Percentiles rank a stretch among this genome's conserved stretches.
Conservation (phyloP, 1,140 invertebrate species). For the Aphaenogaster ashmeadi region DNA sequence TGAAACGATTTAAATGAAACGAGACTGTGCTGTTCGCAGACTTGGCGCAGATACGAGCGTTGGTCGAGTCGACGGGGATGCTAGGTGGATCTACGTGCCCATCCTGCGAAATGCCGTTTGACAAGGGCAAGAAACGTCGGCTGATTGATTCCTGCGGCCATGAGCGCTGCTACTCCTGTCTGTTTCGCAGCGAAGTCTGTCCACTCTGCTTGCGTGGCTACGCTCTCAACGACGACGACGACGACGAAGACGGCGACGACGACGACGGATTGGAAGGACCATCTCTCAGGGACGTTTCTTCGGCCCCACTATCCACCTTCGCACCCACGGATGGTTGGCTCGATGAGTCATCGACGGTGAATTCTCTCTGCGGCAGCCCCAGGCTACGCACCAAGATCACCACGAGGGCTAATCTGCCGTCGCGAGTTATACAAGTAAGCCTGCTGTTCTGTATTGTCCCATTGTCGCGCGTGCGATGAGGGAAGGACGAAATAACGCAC, state of each 20-base stretch:
- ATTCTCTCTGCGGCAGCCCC: conserved; percentile 85
- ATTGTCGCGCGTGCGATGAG: too few species aligned
- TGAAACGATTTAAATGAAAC: background rate
- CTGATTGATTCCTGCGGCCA: conserved; percentile 98
- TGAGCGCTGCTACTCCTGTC: conserved; percentile 97
- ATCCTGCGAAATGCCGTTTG: conserved; percentile 96
- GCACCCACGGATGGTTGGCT: conserved; percentile 80
- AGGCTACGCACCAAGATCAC: conserved; percentile 80
- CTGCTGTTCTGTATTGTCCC: background rate
- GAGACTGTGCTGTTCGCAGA: conserved; percentile 87
- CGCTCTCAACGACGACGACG: conserved; percentile 74
- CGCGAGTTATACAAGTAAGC: conserved; percentile 77
- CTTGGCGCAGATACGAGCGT: conserved; percentile 91
- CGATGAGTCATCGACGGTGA: conserved; percentile 83
- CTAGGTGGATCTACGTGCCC: conserved; percentile 91
- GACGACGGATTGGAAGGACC: conserved; percentile 74
- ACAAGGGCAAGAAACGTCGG: conserved; percentile 97
- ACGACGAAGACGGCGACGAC: conserved; percentile 74
- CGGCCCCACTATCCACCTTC: conserved; percentile 75
- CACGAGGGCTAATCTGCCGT: conserved; percentile 72
- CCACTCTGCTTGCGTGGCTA: conserved; percentile 90
- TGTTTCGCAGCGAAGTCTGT: conserved; percentile 96
- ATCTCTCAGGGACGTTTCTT: conserved; percentile 65
- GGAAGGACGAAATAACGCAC: background rate
- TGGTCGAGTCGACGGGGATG: conserved; percentile 90